Percentiles rank a stretch among this genome's conserved stretches.
These are phyloP conservation scores for Morelia viridis DNA, from an alignment of 2,797 vertebrate species.

Conservation along the genomic window DNA sequence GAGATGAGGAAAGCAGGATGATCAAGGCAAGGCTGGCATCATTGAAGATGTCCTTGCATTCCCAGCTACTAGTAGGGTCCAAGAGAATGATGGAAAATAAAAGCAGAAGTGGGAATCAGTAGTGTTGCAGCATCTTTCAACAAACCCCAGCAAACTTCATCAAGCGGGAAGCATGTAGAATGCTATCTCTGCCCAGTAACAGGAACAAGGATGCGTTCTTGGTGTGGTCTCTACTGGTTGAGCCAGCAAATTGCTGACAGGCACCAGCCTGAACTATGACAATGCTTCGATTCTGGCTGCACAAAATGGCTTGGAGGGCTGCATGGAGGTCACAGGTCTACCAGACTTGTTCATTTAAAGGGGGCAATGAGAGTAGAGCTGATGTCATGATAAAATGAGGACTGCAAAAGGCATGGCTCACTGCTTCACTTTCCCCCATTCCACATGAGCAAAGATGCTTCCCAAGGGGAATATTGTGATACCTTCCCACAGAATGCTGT, in stretches of 20 bases:
- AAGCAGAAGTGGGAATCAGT: not conserved
- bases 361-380: not conserved
- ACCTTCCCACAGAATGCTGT: not conserved
- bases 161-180: not conserved
- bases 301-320: not conserved
- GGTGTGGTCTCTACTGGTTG: not conserved
- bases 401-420: not conserved
- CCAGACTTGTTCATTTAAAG: not conserved
- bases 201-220: not conserved
- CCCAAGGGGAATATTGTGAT: not conserved
- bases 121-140: not conserved
- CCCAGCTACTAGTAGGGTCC: not conserved
- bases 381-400: not conserved
- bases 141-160: not conserved
- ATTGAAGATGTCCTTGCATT: not conserved
- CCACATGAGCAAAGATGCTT: not conserved
- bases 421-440: not conserved
- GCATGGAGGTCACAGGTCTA: not conserved
- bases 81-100: not conserved
- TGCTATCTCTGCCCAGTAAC: not conserved
- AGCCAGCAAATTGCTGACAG: not conserved
- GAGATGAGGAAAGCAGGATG: not conserved
- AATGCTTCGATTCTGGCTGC: not conserved
- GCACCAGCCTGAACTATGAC: not conserved
- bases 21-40: not conserved